Conservation (phyloP, 1,140 invertebrate genomes). For the Drosophila fuyamai region DNA sequence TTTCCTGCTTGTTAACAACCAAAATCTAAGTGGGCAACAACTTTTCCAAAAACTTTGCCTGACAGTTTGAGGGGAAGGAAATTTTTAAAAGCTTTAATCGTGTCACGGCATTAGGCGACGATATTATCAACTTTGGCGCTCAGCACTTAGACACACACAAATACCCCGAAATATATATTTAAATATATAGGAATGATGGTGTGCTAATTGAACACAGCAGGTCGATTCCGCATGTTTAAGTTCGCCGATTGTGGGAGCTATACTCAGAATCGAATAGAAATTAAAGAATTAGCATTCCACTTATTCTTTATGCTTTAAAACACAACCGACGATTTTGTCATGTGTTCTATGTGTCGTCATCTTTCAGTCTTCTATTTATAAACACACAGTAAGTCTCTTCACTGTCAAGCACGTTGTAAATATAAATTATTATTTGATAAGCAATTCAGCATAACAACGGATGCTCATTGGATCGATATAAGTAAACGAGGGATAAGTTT, state of each 20-base stretch:
- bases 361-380: constrained; percentile 18
- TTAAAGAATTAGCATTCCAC: constrained; percentile 4
- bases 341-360: constrained; percentile 31
- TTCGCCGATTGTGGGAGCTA: neutral
- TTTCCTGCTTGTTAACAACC: constrained; percentile 66
- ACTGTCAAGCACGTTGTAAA: constrained; percentile 5
- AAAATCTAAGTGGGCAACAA: constrained; percentile 78
- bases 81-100: constrained; percentile 60
- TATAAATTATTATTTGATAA: constrained; percentile 23
- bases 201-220: constrained; percentile 35
- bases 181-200: constrained; percentile 5
- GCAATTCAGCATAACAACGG: constrained; percentile 1
- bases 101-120: constrained; percentile 50
- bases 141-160: constrained; percentile 20
- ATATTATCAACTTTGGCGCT: constrained; percentile 49
- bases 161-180: constrained; percentile 4
- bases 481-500: neutral
- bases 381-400: constrained; percentile 4
- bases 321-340: neutral
- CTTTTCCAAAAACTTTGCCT: constrained; percentile 63
- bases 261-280: neutral
- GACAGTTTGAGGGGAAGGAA: constrained; percentile 56
- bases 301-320: constrained; percentile 1
- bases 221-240: constrained; percentile 2
- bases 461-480: neutral